Evolutionary conservation across 2,113 vertebrate species (phyloP).

Genomic region (Eulacestoma nigropectus): DNA sequence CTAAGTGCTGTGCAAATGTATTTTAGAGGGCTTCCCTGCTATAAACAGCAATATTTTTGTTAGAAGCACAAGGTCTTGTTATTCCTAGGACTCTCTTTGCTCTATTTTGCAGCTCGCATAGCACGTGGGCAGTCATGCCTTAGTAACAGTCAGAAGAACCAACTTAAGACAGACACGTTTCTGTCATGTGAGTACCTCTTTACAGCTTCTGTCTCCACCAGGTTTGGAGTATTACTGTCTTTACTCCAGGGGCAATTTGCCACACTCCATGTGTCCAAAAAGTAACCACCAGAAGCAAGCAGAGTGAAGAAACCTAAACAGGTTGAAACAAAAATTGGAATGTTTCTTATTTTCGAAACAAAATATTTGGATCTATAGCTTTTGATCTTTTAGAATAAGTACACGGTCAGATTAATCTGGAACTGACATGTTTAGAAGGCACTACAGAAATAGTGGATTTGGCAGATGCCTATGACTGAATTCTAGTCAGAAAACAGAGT

Average conservation of each 20-base stretch:
- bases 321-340: neutral
- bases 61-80: constrained; percentile 2
- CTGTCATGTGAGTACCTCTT: neutral
- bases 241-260: neutral
- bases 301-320: neutral
- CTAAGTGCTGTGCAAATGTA: constrained; percentile 11
- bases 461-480: neutral
- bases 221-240: neutral
- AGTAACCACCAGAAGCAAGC: neutral
- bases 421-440: neutral
- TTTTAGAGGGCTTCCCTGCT: constrained; percentile 17
- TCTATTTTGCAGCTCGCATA: neutral
- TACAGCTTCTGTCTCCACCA: neutral
- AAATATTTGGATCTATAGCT: neutral
- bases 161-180: neutral
- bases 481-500: neutral
- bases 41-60: constrained; percentile 11
- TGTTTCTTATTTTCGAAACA: neutral
- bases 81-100: neutral
- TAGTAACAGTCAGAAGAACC: neutral
- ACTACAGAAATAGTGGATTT: neutral
- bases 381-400: neutral
- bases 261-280: neutral
- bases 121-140: neutral
- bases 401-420: neutral